These are phyloP conservation scores for Caradrina clavipalpis DNA, from an alignment of 2,888 invertebrate genomes.

Conservation along the genomic window DNA sequence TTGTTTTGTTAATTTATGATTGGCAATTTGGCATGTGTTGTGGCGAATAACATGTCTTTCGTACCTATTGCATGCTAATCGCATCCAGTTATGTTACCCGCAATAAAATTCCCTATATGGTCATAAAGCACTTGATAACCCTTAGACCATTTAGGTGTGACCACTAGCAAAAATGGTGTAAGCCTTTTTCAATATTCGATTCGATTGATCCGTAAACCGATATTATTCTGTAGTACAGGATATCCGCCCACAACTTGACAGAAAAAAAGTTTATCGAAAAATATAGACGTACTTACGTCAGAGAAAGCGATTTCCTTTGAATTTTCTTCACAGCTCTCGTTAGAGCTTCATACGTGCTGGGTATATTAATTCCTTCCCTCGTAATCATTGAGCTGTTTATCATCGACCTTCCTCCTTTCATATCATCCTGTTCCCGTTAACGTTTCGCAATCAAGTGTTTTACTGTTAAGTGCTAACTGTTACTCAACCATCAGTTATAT, in stretches of 20 bases:
- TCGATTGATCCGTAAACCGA: neutral
- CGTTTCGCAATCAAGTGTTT: conserved; percentile 47
- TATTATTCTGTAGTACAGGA: conserved; percentile 7
- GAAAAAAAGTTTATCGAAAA: neutral
- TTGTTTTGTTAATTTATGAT: conserved; percentile 16
- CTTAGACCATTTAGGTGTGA: no score
- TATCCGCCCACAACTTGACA: neutral
- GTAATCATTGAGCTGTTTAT: conserved; percentile 21
- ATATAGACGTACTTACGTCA: neutral
- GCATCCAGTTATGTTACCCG: no score
- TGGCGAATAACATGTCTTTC: conserved; percentile 8
- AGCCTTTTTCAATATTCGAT: neutral
- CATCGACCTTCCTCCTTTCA: conserved; percentile 31
- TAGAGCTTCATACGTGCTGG: conserved; percentile 13
- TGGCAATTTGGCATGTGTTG: neutral
- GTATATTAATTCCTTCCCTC: conserved; percentile 20
- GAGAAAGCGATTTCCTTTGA: neutral
- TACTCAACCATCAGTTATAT: conserved; percentile 22
- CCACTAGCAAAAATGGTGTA: neutral
- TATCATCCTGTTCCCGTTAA: conserved; percentile 43
- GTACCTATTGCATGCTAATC: no score
- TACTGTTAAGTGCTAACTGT: conserved; percentile 30
- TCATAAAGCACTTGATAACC: neutral
- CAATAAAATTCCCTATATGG: no score
- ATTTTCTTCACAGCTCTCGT: conserved; percentile 8